Conservation (phyloP, 35 echinoderm and acorn worm species). For the Ophiothrix spiculata region DNA sequence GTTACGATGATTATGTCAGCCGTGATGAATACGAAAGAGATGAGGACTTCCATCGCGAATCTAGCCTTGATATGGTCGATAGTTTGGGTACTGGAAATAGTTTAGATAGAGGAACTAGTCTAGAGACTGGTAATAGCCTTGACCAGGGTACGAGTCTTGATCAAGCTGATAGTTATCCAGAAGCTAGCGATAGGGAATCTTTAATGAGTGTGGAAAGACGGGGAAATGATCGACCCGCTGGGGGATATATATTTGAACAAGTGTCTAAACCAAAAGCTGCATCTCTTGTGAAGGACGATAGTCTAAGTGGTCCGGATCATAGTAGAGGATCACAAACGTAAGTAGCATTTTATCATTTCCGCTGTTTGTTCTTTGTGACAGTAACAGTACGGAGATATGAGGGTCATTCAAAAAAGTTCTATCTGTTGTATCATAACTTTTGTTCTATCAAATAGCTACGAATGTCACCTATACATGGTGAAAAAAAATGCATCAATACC, state of each 20-base stretch:
- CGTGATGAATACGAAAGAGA: neutral
- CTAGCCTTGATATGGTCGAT: conserved; percentile 10
- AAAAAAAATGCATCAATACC: too few species aligned
- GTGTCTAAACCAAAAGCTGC: neutral
- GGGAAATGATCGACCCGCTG: too few species aligned
- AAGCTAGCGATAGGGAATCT: neutral
- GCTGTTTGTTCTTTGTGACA: too few species aligned
- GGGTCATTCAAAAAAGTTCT: too few species aligned
- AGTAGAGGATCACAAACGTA: conserved; percentile 15
- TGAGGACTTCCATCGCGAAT: neutral
- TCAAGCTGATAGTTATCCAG: neutral
- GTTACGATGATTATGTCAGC: neutral
- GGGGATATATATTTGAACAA: neutral
- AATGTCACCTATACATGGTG: too few species aligned
- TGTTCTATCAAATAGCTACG: too few species aligned
- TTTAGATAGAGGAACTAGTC: conserved; percentile 7
- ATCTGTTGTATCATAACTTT: too few species aligned
- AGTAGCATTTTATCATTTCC: too few species aligned
- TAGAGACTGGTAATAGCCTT: conserved; percentile 1
- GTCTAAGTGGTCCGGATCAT: neutral
- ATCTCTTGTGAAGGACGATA: neutral
- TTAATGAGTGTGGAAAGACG: neutral
- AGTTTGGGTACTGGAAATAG: neutral
- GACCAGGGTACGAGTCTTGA: neutral
- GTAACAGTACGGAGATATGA: too few species aligned